Evolutionary conservation across 2,888 invertebrate species (phyloP), one percentile per base, ranked within the genome.

Genomic region (Mylabris sibirica): DNA sequence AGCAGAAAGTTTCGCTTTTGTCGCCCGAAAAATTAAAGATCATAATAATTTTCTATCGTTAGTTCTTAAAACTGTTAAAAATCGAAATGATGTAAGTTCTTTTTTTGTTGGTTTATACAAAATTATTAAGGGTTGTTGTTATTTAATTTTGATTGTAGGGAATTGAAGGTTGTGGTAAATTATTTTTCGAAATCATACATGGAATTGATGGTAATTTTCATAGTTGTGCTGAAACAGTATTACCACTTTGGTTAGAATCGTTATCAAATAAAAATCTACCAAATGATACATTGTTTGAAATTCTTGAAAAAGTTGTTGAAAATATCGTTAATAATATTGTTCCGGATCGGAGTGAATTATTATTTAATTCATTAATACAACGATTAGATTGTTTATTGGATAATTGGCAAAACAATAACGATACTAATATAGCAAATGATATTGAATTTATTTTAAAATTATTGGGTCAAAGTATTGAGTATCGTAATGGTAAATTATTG

Each of bases 1-100:
- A 4, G 96, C 97, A 0, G 97, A 98, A 85, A 95, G 97, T 84
- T 98, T 98, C 87, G 94, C 98, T 0, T 98, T 96, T 87, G 92
- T 99, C 1, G 93, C 96, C 3, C 88, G 98, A 74, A 96, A 96
- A 87, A 91, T 95, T 12, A 92, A 90, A 75, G 93, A 97, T 77
- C 93, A 92, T 77, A 88, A 90, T 35, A 89, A 89, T 63, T 92
- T 97, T 82, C 83, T 97, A 53, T 87, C 88, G 60, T 87, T 93
- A 59, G 84, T 96, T 53, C 84, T 97, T 44, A 87, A 87, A 74
- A 89, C 90, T 64, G 86, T 96, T 44, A 86, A 90, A 73, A 87
- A 86, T 14, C 89, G 90, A 81, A 88, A 90, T 78, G 90, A 93
- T 85, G 93, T 93, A 85, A 88, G 90, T 88, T 8, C 44, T 8